Percentiles rank a stretch among this genome's conserved stretches.
These are phyloP conservation scores for Porites cylindrica DNA, from an alignment of 92 coral and sea anemone species.

Conservation along the genomic window DNA sequence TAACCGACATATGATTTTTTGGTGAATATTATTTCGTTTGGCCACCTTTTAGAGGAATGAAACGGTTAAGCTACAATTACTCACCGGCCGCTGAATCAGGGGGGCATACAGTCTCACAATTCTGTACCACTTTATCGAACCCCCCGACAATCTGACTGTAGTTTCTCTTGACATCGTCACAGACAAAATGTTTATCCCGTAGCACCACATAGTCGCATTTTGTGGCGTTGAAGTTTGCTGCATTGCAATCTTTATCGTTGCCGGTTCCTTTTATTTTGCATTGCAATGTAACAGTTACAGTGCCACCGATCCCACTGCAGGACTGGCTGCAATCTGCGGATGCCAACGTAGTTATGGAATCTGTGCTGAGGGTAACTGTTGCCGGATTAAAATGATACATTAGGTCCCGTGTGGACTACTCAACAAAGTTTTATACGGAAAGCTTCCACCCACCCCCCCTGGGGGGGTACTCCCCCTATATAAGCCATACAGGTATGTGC, in stretches of 20 bases:
- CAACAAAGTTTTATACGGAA: no score
- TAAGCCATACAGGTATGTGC: no score
- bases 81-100: neutral
- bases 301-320: constrained; percentile 35
- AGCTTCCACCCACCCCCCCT: no score
- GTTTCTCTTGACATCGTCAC: constrained; percentile 31
- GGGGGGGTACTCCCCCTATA: no score
- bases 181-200: neutral
- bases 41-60: no score
- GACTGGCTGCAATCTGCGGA: neutral
- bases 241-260: constrained; percentile 2
- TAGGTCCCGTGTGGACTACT: no score
- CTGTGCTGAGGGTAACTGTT: constrained; percentile 35
- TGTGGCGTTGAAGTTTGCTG: neutral
- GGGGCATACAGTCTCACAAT: neutral
- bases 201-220: constrained; percentile 19
- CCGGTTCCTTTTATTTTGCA: constrained; percentile 18
- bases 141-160: neutral
- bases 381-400: neutral
- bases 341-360: neutral
- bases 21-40: no score
- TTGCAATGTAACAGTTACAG: constrained; percentile 1
- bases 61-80: neutral
- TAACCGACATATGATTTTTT: no score
- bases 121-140: neutral